phyloP scores from a whole-genome alignment of 2,113 vertebrate species.

The Corythoichthys intestinalis region DNA sequence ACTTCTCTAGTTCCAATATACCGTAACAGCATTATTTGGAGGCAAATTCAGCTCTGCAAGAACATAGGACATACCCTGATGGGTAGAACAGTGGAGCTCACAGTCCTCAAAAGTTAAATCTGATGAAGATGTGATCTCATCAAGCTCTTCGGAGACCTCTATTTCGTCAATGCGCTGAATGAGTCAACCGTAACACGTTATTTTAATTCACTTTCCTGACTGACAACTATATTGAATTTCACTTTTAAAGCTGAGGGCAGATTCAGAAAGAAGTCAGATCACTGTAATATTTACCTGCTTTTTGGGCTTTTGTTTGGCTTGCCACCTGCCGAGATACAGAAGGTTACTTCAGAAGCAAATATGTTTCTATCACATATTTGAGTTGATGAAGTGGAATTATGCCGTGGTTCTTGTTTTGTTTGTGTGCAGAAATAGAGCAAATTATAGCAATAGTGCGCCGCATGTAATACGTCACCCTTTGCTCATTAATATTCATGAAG shows the following conservation, averaged over 20 bases:
- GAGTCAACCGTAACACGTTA: not conserved
- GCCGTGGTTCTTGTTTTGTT: not conserved
- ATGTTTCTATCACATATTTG: not conserved
- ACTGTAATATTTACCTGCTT: not conserved
- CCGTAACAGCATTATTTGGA: slow-evolving; percentile 64
- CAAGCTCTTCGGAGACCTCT: slow-evolving; percentile 72
- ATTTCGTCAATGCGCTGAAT: slow-evolving; percentile 50
- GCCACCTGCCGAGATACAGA: slow-evolving; percentile 44
- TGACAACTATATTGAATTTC: not conserved
- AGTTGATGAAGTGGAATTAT: too few species aligned
- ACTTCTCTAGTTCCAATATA: too few species aligned
- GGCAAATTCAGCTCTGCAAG: slow-evolving; percentile 79
- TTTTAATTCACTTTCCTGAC: not conserved
- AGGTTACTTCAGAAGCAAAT: not conserved
- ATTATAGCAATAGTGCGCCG: too few species aligned
- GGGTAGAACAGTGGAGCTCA: slow-evolving; percentile 68
- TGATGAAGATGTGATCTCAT: slow-evolving; percentile 83
- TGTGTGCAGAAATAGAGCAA: too few species aligned
- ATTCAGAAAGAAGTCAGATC: not conserved
- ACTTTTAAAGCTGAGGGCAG: not conserved
- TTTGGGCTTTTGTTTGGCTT: slow-evolving; percentile 11
- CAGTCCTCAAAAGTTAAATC: slow-evolving; percentile 79
- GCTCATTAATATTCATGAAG: too few species aligned
- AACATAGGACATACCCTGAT: slow-evolving; percentile 72
- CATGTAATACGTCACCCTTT: too few species aligned